These are phyloP conservation scores for Thelaira solivaga DNA, from an alignment of 2,888 invertebrate genomes.

Conservation along the genomic window DNA sequence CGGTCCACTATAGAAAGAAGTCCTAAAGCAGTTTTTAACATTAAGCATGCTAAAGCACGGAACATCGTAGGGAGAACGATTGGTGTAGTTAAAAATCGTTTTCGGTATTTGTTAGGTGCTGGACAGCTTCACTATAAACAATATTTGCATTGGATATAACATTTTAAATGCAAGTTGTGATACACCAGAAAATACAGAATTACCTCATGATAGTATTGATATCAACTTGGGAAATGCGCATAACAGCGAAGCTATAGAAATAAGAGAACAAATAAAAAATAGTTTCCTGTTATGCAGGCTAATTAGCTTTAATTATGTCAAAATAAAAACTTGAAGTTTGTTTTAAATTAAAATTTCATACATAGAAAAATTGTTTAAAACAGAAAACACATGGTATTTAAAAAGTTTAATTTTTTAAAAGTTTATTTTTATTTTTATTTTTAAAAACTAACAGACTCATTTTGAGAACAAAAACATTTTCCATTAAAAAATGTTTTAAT, in stretches of 20 bases:
- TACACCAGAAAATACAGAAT: background rate
- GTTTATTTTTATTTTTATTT: no score
- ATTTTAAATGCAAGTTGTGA: no score
- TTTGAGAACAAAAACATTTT: no score
- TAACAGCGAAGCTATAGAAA: background rate
- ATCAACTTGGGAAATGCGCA: background rate
- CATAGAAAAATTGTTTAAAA: no score
- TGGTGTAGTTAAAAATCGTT: slow-evolving; percentile 33
- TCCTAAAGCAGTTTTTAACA: slow-evolving; percentile 39
- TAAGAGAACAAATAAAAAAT: slow-evolving; percentile 18
- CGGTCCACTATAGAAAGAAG: no score
- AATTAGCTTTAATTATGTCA: background rate
- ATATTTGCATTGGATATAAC: no score
- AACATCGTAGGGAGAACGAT: slow-evolving; percentile 39
- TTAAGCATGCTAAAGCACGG: slow-evolving; percentile 26
- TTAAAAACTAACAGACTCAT: no score
- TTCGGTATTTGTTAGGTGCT: slow-evolving; percentile 35
- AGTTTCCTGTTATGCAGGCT: slow-evolving; percentile 10
- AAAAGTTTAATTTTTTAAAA: no score
- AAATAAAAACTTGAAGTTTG: background rate
- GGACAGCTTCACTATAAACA: slow-evolving; percentile 32
- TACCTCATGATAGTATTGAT: background rate
- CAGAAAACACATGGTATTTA: no score
- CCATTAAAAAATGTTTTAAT: no score
- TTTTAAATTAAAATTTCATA: no score